phyloP scores from a whole-genome alignment of 2,888 invertebrate genomes.

The Congeria kusceri region DNA sequence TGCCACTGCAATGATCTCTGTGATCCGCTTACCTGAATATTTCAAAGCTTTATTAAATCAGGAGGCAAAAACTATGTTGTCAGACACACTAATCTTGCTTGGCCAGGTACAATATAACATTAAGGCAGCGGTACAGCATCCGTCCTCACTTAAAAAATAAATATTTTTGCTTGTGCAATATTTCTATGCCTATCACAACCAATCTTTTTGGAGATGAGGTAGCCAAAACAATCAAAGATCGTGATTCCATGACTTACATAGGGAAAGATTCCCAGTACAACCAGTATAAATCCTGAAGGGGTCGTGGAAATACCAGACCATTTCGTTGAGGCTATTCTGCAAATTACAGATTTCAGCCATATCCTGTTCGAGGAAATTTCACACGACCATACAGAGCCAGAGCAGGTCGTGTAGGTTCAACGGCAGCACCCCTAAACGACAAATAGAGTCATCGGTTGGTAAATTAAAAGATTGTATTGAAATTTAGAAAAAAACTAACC shows the following conservation, averaged over 20 bases:
- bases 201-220: constrained; percentile 14
- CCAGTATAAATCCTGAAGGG: too few species aligned
- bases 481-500: background rate
- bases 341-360: too few species aligned
- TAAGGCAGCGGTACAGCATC: constrained; percentile 15
- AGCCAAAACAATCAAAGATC: constrained; percentile 8
- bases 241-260: constrained; percentile 9
- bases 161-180: constrained; percentile 16
- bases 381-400: too few species aligned
- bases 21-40: constrained; percentile 16
- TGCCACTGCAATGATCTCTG: constrained; percentile 17
- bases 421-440: too few species aligned
- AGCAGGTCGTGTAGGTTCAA: too few species aligned
- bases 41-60: constrained; percentile 6
- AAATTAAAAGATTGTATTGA: too few species aligned
- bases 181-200: constrained; percentile 13
- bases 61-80: constrained; percentile 9
- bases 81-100: constrained; percentile 20
- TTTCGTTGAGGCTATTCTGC: too few species aligned
- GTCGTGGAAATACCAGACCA: too few species aligned
- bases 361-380: too few species aligned
- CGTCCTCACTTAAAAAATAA: constrained; percentile 15
- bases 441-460: too few species aligned
- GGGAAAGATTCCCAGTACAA: too few species aligned
- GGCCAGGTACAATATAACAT: constrained; percentile 27